Conservation (phyloP, 2,797 vertebrate genomes). For the Octomys mimax region DNA sequence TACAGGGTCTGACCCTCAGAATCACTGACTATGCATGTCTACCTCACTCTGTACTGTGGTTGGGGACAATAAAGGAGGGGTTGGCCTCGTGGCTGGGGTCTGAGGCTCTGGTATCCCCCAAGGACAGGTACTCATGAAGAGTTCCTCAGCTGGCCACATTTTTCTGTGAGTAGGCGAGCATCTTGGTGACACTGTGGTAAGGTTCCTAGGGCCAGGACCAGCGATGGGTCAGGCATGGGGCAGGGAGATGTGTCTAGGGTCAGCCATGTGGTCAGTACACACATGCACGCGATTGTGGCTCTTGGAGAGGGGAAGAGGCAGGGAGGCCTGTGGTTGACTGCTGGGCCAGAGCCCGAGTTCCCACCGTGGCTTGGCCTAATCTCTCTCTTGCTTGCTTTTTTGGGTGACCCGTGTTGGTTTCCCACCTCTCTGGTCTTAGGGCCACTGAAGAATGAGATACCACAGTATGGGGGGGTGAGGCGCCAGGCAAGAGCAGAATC, state of each 20-base stretch:
- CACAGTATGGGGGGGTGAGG: not conserved
- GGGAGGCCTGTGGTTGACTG: conserved; percentile 78
- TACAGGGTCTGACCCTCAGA: not conserved
- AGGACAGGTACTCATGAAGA: not conserved
- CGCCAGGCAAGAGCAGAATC: not conserved
- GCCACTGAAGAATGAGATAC: conserved; percentile 3
- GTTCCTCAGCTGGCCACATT: not conserved
- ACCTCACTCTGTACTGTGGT: not conserved
- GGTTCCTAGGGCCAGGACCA: not conserved
- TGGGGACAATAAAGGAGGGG: not conserved
- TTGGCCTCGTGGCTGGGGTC: not conserved
- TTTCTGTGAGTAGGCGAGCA: not conserved
- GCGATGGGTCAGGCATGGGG: conserved; percentile 38
- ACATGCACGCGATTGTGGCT: conserved; percentile 84
- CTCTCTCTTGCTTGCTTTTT: conserved; percentile 71
- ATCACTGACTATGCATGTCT: not conserved
- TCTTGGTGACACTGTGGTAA: not conserved
- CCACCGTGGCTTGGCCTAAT: conserved; percentile 81
- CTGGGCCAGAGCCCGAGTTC: conserved; percentile 75
- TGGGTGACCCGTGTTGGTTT: conserved; percentile 76
- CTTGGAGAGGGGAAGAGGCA: conserved; percentile 80
- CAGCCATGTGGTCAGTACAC: conserved; percentile 67
- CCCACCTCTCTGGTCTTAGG: conserved; percentile 30
- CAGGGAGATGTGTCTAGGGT: conserved; percentile 64
- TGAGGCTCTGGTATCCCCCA: not conserved